These are phyloP conservation scores for Paguma larvata DNA, from an alignment of 2,797 vertebrate species.

Conservation along the genomic window DNA sequence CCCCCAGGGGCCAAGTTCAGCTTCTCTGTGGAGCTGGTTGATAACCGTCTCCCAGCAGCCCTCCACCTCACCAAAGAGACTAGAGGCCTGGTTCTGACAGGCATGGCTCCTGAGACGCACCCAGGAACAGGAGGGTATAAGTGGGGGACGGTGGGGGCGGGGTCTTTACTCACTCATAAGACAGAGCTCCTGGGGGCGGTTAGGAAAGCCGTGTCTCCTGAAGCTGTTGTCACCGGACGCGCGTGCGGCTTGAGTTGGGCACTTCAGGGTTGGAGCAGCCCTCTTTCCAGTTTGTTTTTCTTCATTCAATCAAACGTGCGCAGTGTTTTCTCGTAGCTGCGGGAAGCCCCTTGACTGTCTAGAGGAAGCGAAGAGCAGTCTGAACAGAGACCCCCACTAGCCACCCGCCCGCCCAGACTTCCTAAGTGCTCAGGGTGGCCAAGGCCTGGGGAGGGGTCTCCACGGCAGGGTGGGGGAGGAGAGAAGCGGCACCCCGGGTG, in stretches of 20 bases:
- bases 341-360: not conserved
- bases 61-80: not conserved
- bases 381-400: not conserved
- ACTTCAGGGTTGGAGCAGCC: not conserved
- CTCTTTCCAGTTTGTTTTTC: not conserved
- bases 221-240: not conserved
- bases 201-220: not conserved
- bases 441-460: not conserved
- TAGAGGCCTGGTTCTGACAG: not conserved
- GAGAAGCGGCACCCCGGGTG: accelerated
- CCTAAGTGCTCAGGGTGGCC: not conserved
- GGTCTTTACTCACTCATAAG: not conserved
- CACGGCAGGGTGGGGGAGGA: not conserved
- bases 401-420: not conserved
- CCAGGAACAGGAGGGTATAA: not conserved
- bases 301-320: not conserved
- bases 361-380: not conserved
- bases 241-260: accelerated
- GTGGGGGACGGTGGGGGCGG: not conserved
- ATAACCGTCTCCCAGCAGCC: not conserved
- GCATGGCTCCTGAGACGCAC: not conserved
- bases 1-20: not conserved
- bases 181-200: not conserved
- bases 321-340: not conserved
- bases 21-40: not conserved